These are phyloP conservation scores for Cyprinodon diabolis DNA, from an alignment of 2,797 vertebrate species.

Conservation along the genomic window DNA sequence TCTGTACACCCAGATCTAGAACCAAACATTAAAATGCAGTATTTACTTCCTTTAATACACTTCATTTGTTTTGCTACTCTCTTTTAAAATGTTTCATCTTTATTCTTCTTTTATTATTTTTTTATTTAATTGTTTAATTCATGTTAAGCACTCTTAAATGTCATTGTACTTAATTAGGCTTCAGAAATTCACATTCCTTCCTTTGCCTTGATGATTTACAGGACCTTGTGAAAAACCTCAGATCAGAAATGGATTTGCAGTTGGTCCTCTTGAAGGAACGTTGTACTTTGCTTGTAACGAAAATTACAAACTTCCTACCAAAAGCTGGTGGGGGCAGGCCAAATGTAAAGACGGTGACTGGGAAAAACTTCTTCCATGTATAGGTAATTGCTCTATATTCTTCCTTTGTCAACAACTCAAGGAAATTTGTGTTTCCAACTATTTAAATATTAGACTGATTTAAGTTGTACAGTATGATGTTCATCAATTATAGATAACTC, in stretches of 20 bases:
- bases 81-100: too few relatives aligned
- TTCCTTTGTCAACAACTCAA: neutral
- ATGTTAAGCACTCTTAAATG: too few relatives aligned
- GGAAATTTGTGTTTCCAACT: neutral
- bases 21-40: too few relatives aligned
- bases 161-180: too few relatives aligned
- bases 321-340: slow-evolving; percentile 62
- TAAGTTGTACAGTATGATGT: neutral
- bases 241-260: slow-evolving; percentile 34
- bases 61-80: too few relatives aligned
- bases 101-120: too few relatives aligned
- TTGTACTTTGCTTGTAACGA: slow-evolving; percentile 54
- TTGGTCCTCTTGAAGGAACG: rapidly evolving
- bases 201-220: too few relatives aligned
- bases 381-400: slow-evolving; percentile 55
- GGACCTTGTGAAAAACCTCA: neutral
- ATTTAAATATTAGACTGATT: neutral
- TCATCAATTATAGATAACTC: neutral
- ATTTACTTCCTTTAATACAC: too few relatives aligned
- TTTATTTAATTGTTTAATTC: too few relatives aligned
- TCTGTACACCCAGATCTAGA: too few relatives aligned
- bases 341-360: slow-evolving; percentile 4
- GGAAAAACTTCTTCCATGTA: slow-evolving; percentile 31
- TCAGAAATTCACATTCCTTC: too few relatives aligned
- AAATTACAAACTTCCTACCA: slow-evolving; percentile 33